Evolutionary conservation across 2,888 invertebrate species (phyloP), one percentile per base, ranked within the genome.

Genomic region (Steinernema scapterisci): DNA sequence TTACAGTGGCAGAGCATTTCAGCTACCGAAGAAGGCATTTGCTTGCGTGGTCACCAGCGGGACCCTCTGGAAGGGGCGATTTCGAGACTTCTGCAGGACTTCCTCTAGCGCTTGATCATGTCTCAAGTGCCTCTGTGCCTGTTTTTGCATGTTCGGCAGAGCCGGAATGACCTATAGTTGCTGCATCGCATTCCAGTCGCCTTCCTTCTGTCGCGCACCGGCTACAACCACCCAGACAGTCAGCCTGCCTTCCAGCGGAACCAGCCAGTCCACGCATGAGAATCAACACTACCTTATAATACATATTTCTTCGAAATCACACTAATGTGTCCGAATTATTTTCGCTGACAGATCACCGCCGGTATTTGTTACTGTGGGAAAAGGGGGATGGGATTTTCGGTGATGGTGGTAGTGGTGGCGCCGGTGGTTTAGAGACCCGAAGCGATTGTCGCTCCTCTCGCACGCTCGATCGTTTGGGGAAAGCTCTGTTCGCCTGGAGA

Each of bases 351-450:
- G 63, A 63, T 63, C 63, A 63, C 63, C 63, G 31, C 63, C 63
- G 63, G 63, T 63, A 63, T 63, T 63, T 38, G 63, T 63, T 63
- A 63, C 63, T 63, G 63, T 63, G 63, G 31, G 63, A 27, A 63
- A 1, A 19, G 48, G 21, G 63, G 63, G 63, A 27, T 63, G 31
- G 16, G 63, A 63, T 63, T 63, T 63, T 27, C 54, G 54, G 54
- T 25, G 54, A n/a, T n/a, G n/a, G n/a, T n/a, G n/a, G 38, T 38
- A 38, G 38, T 38, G 38, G 3, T 38, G 38, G 38, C 38, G n/a
- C n/a, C n/a, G 7, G 54, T 54, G 54, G 54, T 54, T 54, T 54
- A 21, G 54, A 54, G 63, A 63, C 63, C 63, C 63, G 31, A 63
- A 31, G 3, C 63, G 63, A 63, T 13, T 25, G 31, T 25, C 63